Conservation (phyloP, 2,888 invertebrate genomes). For the Nasonia oneida region DNA sequence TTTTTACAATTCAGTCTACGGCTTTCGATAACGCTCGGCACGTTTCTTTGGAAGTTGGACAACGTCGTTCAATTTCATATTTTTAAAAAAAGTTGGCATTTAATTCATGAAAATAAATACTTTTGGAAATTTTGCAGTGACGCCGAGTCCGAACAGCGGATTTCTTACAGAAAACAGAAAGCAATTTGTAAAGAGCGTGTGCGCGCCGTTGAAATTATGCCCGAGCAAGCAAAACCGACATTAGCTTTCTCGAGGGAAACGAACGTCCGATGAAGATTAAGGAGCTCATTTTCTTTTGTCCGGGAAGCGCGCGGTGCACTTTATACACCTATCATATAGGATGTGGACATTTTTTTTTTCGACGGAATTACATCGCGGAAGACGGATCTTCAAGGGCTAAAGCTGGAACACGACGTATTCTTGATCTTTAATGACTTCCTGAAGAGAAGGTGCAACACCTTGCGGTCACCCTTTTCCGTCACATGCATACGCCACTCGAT, state of each 20-base stretch:
- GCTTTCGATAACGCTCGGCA: neutral
- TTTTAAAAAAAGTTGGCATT: too few relatives aligned
- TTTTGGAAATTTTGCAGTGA: constrained; percentile 38
- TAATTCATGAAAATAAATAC: neutral
- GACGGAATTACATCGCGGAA: constrained; percentile 27
- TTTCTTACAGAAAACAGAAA: constrained; percentile 33
- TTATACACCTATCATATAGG: constrained; percentile 3
- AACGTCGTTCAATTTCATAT: too few relatives aligned
- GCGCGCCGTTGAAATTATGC: constrained; percentile 21
- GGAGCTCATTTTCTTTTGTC: constrained; percentile 18
- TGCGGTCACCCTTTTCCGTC: constrained; percentile 61
- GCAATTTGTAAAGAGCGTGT: constrained; percentile 12
- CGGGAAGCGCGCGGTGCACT: constrained; percentile 26
- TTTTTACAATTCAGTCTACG: neutral
- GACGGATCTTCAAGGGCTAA: neutral
- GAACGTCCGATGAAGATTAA: constrained; percentile 57
- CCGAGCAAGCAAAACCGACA: neutral
- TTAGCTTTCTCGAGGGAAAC: constrained; percentile 28
- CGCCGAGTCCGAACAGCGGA: neutral
- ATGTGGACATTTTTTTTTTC: constrained; percentile 35
- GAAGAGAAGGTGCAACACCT: constrained; percentile 46
- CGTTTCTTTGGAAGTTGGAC: too few relatives aligned
- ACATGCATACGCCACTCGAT: constrained; percentile 58
- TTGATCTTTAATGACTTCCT: constrained; percentile 62
- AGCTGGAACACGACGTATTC: neutral